Evolutionary conservation across 1,140 invertebrate genomes (phyloP), one percentile per base, ranked within the genome.

Genomic region (Drosophila parvula): DNA sequence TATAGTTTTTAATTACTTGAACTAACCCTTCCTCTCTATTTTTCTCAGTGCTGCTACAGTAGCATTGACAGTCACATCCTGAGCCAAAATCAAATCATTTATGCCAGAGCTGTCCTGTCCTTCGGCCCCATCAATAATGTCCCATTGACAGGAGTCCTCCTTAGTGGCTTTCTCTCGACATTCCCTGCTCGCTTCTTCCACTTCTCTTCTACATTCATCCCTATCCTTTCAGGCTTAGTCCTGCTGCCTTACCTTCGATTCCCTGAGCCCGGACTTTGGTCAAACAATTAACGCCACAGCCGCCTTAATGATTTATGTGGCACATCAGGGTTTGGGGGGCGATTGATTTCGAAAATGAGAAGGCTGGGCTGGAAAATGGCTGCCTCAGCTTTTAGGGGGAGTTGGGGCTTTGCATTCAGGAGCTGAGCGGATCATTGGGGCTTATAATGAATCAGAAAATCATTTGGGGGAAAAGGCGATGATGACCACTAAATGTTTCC

Each of bases 231-330:
- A 5, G 18, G 0, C 27, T 7, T 5, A n/a, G 7, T 44, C 9
- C 63, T 22, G 16, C 10, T 67, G 61, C 28, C 8, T 61, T 64
- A 61, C 61, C 61, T 63, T 61, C 56, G 56, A 64, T 43, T 60
- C 28, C 40, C 50, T 43, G 61, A 34, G 43, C 64, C 50, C 38
- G 65, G 65, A 71, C 68, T 70, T 70, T 84, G 78, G 77, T 53
- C 80, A 84, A 89, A 88, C 84, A 88, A 88, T 88, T 88, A 88
- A 89, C 84, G 80, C 58, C 68, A 71, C 65, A 71, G 68, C 53
- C 44, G 78, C 77, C 73, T 81, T 89, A 80, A 88, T 88, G 84
- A 88, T 88, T 88, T 81, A 88, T 88, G 84, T 65, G 70, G 41
- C 59, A 27, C 43, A 61, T 64, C 71, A 58, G 50, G 51, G 27